These are phyloP conservation scores for Cerastis rubricosa DNA, from an alignment of 2,888 invertebrate species.

Conservation along the genomic window DNA sequence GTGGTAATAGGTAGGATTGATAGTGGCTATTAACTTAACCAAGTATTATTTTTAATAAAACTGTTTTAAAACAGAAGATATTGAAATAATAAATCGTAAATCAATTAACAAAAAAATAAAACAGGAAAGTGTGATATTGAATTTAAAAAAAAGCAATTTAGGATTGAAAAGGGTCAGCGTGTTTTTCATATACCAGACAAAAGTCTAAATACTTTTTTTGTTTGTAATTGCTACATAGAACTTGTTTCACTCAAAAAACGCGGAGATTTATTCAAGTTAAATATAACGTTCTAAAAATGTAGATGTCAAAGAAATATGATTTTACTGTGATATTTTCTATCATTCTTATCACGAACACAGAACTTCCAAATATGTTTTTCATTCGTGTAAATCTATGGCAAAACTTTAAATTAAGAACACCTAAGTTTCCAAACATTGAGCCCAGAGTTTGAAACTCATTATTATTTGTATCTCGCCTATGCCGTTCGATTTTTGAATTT, in stretches of 20 bases:
- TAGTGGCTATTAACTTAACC: constrained; percentile 12
- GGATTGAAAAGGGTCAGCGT: too few relatives aligned
- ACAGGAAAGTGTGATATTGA: background rate
- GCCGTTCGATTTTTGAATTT: constrained; percentile 40
- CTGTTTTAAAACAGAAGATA: background rate
- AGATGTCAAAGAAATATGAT: too few relatives aligned
- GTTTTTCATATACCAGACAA: too few relatives aligned
- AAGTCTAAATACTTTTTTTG: too few relatives aligned
- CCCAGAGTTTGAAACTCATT: constrained; percentile 28
- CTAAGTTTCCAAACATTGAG: constrained; percentile 29
- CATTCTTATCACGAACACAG: background rate
- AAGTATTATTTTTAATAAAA: background rate
- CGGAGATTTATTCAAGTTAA: too few relatives aligned
- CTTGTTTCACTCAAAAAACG: too few relatives aligned
- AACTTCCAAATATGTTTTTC: background rate
- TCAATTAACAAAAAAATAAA: background rate
- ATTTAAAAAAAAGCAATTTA: too few relatives aligned
- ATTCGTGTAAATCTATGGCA: too few relatives aligned
- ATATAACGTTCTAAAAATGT: too few relatives aligned
- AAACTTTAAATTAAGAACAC: constrained; percentile 48
- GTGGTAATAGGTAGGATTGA: constrained; percentile 15
- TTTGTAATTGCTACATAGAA: too few relatives aligned
- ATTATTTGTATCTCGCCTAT: constrained; percentile 27
- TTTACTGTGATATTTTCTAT: too few relatives aligned
- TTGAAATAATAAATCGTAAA: background rate